Percentiles rank a stretch among this genome's conserved stretches.
These are phyloP conservation scores for Diglossa cyanea DNA, from an alignment of 2,797 vertebrate species.

Conservation along the genomic window DNA sequence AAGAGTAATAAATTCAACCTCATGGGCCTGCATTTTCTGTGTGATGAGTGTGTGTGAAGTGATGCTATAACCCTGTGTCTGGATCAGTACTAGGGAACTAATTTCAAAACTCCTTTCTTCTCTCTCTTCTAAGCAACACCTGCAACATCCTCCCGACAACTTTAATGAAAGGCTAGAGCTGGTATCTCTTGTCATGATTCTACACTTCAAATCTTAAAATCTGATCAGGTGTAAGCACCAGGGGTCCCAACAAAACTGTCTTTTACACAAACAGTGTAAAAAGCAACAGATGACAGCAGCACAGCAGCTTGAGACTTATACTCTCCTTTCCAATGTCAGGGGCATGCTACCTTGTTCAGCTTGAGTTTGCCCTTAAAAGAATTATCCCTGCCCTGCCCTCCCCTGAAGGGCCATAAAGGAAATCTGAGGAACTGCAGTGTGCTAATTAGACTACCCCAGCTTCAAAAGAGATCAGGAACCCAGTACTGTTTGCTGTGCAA, in stretches of 20 bases:
- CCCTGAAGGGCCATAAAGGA: neutral
- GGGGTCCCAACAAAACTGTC: neutral
- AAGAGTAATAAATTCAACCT: neutral
- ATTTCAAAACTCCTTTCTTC: neutral
- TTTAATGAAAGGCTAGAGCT: neutral
- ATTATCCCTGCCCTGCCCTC: neutral
- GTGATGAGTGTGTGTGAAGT: neutral
- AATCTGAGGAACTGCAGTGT: neutral
- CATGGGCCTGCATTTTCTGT: neutral
- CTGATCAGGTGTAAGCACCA: neutral
- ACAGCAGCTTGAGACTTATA: neutral
- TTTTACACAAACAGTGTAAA: neutral
- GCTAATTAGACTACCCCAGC: neutral
- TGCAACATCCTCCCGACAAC: neutral
- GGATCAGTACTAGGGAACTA: neutral
- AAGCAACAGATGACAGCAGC: neutral
- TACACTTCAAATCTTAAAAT: neutral
- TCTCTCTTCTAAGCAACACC: neutral
- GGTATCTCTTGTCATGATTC: neutral
- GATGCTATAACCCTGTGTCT: neutral
- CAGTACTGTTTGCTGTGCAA: neutral
- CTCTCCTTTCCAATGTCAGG: neutral
- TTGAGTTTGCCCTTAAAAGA: neutral
- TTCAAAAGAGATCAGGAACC: neutral
- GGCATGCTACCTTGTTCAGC: neutral